Evolutionary conservation across 2,797 vertebrate genomes (phyloP).

Genomic region (Hyperoplus lanceolatus): DNA sequence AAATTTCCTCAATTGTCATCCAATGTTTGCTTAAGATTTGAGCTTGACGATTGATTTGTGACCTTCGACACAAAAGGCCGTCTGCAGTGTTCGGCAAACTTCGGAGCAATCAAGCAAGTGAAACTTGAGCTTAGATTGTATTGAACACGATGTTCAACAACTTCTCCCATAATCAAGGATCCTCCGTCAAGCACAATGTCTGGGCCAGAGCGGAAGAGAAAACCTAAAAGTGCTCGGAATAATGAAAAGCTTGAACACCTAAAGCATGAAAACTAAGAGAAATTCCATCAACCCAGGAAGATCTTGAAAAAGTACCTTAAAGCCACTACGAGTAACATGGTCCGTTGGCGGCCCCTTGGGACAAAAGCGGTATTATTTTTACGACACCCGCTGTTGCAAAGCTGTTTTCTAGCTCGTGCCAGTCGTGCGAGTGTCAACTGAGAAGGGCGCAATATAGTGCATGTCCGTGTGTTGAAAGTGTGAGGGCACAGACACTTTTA

Average conservation of each 20-base stretch:
- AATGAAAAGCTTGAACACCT: neutral
- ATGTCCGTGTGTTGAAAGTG: no score
- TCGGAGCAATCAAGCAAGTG: neutral
- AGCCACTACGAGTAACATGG: no score
- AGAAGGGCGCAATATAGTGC: no score
- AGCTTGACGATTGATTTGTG: neutral
- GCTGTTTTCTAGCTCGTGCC: no score
- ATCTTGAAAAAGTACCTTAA: no score
- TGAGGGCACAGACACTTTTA: no score
- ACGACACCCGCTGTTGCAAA: no score
- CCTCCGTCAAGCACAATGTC: neutral
- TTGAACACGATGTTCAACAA: neutral
- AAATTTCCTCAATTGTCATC: neutral
- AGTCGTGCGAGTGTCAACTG: no score
- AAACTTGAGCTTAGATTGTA: neutral
- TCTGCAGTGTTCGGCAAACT: neutral
- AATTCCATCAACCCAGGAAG: neutral
- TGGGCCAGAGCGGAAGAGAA: neutral
- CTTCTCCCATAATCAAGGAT: neutral
- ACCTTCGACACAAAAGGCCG: neutral
- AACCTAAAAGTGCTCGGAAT: neutral
- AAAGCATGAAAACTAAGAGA: neutral
- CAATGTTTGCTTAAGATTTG: no score
- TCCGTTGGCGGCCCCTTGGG: no score
- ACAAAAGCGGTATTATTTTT: no score